Conservation (phyloP, 2,888 invertebrate genomes). For the Apodemia duryi region DNA sequence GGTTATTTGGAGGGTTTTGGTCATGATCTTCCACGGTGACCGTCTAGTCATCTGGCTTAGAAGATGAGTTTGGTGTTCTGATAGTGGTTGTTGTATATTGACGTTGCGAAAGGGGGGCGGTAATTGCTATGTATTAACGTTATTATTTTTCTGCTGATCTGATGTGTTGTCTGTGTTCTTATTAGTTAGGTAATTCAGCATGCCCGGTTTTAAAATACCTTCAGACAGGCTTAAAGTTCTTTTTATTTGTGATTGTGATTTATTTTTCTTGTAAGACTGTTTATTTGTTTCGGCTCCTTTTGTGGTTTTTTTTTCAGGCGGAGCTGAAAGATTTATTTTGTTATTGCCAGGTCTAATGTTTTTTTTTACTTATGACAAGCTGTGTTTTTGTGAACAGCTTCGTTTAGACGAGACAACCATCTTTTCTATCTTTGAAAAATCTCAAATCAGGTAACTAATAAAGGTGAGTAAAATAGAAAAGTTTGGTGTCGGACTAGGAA, state of each 20-base stretch:
- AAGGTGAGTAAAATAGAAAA: too few relatives aligned
- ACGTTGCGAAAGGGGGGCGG: not conserved
- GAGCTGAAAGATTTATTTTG: conserved; percentile 10
- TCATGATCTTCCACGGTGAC: not conserved
- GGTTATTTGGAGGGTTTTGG: not conserved
- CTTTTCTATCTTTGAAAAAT: too few relatives aligned
- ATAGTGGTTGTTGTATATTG: not conserved
- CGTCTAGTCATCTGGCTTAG: not conserved
- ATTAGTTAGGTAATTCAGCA: conserved; percentile 14
- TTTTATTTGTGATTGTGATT: conserved; percentile 7
- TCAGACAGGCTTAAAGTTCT: conserved; percentile 10
- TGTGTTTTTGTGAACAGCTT: too few relatives aligned
- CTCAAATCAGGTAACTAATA: too few relatives aligned
- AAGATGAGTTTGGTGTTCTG: not conserved
- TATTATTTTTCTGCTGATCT: not conserved
- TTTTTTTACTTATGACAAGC: conserved; percentile 16
- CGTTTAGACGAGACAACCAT: too few relatives aligned
- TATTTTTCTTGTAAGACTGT: too few relatives aligned
- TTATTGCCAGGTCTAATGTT: conserved; percentile 13
- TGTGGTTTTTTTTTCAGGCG: conserved; percentile 2
- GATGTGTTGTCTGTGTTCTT: conserved; percentile 5
- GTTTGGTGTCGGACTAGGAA: too few relatives aligned
- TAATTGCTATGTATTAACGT: not conserved
- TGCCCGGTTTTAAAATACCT: conserved; percentile 17
- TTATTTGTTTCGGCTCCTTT: not conserved